Base-by-base conservation (phyloP, 64 coral and sea anemone genomes). In the Anthopleura sola region DNA sequence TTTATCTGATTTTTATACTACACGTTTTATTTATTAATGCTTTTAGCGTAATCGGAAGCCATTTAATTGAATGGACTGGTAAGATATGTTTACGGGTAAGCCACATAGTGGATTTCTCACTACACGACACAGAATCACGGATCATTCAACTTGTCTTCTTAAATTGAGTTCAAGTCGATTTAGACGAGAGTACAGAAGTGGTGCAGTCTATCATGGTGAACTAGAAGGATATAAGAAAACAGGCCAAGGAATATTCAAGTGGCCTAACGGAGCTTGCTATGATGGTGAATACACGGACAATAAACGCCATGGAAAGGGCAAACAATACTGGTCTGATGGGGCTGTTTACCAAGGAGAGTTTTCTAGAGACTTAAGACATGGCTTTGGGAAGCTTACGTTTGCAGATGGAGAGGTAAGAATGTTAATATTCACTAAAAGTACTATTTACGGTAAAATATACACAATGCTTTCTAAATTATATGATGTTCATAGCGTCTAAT, bases 211-310 rank as follows among this genome's bases (percentile, higher is more conserved):
- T 86, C 94, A 96, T 60, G 94, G 94, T 10, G 87, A 92, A 80
- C 84, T 97, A 13, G 90, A 92, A 6, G 94, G 94, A 12, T 92
- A 85, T 15, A 99, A 99, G 80, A 94, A 89, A 46, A 92, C 84
- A 24, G 97, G 97, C 0, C 77, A 80, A 80, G 97, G 97, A 0
- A 64, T 95, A 46, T 99, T 99, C 68, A 89, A 90, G 57, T 99
- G 97, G 97, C 92, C 97, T 49, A 99, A 92, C 71, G 97, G 97
- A 37, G 90, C 93, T 85, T 92, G 97, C 78, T 99, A 99, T 68
- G 90, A 95, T 75, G 97, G 97, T n/a, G 87, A 95, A 84, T 99
- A 95, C 82, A 83, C 93, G 29, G 93, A 95, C 37, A 95, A 99
- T 75, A 90, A 64, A 69, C 75, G 97, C 33, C 93, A 99, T 33